Evolutionary conservation across 2,888 invertebrate genomes (phyloP).

Genomic region (Acanthosepion lycidas): DNA sequence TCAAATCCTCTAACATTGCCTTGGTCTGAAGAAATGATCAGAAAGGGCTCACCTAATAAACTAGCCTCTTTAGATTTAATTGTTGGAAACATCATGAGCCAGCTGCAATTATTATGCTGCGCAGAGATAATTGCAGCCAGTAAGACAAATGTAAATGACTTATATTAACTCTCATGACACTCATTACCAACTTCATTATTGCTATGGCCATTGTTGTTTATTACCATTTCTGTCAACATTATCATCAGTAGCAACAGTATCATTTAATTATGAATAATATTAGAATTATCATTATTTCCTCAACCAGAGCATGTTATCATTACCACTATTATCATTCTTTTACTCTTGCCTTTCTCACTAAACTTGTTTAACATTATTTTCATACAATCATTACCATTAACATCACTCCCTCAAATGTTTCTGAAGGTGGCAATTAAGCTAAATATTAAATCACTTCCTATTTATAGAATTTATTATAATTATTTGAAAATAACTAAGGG

Average conservation of each 20-base stretch:
- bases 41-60: conserved; percentile 16
- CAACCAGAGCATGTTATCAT: neutral
- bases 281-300: neutral
- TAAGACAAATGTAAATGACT: conserved; percentile 33
- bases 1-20: neutral
- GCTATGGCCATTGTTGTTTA: neutral
- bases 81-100: neutral
- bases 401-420: neutral
- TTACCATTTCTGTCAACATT: neutral
- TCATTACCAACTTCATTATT: neutral
- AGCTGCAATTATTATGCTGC: neutral
- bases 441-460: too few species aligned
- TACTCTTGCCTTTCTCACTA: neutral
- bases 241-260: neutral
- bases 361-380: neutral
- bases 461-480: too few species aligned
- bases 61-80: conserved; percentile 12
- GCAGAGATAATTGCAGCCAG: neutral
- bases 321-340: neutral
- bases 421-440: too few species aligned
- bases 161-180: conserved; percentile 33
- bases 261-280: neutral
- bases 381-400: neutral
- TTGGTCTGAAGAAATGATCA: neutral
- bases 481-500: too few species aligned